A percentile compares a stretch with the other conserved stretches of the same genome.
Conservation (phyloP, 2,113 vertebrate genomes). For the Cyphomyrus plagiostoma region DNA sequence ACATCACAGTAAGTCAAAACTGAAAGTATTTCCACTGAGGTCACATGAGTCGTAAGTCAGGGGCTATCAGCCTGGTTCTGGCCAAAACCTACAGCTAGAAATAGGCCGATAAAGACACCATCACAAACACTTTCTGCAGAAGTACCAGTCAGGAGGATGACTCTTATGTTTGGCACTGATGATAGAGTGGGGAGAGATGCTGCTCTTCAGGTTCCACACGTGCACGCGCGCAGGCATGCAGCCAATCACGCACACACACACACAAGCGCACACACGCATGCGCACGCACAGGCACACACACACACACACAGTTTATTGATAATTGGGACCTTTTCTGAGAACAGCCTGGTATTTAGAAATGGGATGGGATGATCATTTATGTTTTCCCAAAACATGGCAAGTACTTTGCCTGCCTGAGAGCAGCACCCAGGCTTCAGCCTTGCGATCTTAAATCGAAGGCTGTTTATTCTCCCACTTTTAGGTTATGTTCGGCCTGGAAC, state of each 20-base stretch:
- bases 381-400: too few relatives aligned
- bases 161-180: slow-evolving; percentile 7
- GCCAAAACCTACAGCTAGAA: slow-evolving; percentile 43
- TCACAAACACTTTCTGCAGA: slow-evolving; percentile 26
- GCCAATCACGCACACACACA: too few relatives aligned
- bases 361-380: too few relatives aligned
- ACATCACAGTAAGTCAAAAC: neutral
- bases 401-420: too few relatives aligned
- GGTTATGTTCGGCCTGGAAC: too few relatives aligned
- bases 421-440: too few relatives aligned
- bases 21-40: slow-evolving; percentile 8
- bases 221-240: neutral
- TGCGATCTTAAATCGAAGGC: too few relatives aligned
- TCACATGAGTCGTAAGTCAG: slow-evolving; percentile 29
- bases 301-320: neutral
- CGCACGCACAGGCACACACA: neutral
- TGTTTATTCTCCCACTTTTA: too few relatives aligned
- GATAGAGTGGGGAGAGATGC: neutral
- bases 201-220: neutral
- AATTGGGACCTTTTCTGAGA: neutral
- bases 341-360: too few relatives aligned
- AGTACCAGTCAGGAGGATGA: slow-evolving; percentile 23
- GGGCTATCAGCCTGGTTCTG: slow-evolving; percentile 32
- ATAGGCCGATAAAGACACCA: slow-evolving; percentile 23
- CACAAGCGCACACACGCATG: neutral